phyloP scores from a whole-genome alignment of 2,888 invertebrate genomes.

The Euzophera pinguis region DNA sequence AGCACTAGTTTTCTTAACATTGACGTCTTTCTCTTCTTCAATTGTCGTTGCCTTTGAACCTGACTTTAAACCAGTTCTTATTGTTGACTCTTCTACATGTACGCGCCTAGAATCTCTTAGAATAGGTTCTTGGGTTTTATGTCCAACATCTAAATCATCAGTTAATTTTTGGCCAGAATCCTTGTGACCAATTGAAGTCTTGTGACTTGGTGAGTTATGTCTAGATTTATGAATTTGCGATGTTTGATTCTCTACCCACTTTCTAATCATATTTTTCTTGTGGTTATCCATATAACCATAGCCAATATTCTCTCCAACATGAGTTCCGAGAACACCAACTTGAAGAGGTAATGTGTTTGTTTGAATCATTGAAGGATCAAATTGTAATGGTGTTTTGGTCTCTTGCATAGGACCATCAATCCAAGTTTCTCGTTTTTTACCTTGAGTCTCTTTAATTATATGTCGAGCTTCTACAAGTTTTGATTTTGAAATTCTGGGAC shows the following conservation, averaged over 20 bases:
- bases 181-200: constrained; percentile 43
- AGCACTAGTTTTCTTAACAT: constrained; percentile 40
- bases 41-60: constrained; percentile 70
- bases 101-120: constrained; percentile 77
- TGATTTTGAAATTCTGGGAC: constrained; percentile 92
- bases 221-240: constrained; percentile 87
- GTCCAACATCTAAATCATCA: constrained; percentile 51
- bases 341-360: constrained; percentile 61
- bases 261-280: constrained; percentile 94
- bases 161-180: constrained; percentile 42
- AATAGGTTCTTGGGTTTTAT: constrained; percentile 62
- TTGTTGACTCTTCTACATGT: constrained; percentile 80
- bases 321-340: constrained; percentile 62
- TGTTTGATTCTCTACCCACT: constrained; percentile 96
- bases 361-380: constrained; percentile 82
- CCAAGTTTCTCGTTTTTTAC: constrained; percentile 94
- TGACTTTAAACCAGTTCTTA: constrained; percentile 81
- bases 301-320: constrained; percentile 76
- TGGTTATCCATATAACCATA: constrained; percentile 96
- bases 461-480: constrained; percentile 90
- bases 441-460: constrained; percentile 87
- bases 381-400: constrained; percentile 68
- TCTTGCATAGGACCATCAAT: constrained; percentile 95
- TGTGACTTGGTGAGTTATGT: constrained; percentile 76
- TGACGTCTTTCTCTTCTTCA: constrained; percentile 72